Conservation (phyloP, 2,888 invertebrate species). For the Prionchulus punctatus region DNA sequence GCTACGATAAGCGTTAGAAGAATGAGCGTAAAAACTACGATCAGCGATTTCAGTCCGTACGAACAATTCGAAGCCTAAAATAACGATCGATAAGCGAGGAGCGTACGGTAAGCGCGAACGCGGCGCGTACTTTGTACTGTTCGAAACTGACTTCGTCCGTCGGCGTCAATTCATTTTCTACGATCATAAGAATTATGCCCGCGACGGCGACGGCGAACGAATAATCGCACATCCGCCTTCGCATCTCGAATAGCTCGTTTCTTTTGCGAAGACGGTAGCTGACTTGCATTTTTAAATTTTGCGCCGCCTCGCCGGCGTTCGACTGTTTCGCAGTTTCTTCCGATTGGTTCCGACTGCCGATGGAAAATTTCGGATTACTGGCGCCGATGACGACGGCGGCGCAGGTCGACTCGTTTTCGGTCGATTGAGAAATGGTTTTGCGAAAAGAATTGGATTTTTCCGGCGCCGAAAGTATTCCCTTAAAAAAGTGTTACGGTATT, state of each 20-base stretch:
- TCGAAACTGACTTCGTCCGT: constrained; percentile 44
- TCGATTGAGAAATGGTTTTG: neutral
- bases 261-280: constrained; percentile 62
- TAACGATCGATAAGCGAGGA: too few species aligned
- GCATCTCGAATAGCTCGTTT: constrained; percentile 93
- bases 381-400: neutral
- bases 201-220: constrained; percentile 98
- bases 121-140: too few species aligned
- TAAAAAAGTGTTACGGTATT: too few species aligned
- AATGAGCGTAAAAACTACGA: constrained; percentile 75
- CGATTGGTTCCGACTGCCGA: neutral
- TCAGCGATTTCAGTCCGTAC: constrained; percentile 18
- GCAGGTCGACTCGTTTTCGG: neutral
- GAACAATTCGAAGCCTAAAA: constrained; percentile 17
- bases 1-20: constrained; percentile 96
- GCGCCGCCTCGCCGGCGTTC: neutral
- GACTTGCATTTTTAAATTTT: neutral
- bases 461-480: constrained; percentile 3
- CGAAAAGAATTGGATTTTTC: neutral
- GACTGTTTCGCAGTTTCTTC: neutral
- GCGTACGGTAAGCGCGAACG: too few species aligned
- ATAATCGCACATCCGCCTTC: constrained; percentile 95
- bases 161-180: constrained; percentile 96
- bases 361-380: neutral
- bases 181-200: constrained; percentile 96